Evolutionary conservation across 2,113 vertebrate species (phyloP).

Genomic region (Pedionomus torquatus): DNA sequence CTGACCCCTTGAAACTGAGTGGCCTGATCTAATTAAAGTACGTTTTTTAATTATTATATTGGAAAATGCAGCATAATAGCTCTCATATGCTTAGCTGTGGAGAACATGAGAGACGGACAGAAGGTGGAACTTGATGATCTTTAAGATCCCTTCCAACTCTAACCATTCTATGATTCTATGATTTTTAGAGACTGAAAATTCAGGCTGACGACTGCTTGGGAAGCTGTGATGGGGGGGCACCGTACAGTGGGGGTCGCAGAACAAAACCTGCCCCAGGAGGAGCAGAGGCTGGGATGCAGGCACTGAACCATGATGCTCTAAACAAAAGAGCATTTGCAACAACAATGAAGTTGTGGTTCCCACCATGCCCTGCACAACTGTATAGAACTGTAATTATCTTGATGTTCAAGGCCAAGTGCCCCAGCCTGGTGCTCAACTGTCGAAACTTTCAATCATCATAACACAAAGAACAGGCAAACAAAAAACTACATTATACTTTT

Average conservation of each 20-base stretch:
- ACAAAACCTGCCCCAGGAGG: background rate
- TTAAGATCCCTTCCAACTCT: no score
- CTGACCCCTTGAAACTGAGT: background rate
- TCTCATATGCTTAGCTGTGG: background rate
- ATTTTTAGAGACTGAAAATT: background rate
- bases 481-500: background rate
- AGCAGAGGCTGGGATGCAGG: background rate
- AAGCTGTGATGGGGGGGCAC: accelerated
- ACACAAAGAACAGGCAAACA: background rate
- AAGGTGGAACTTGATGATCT: no score
- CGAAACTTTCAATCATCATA: background rate
- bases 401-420: conserved; percentile 25
- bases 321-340: conserved; percentile 64
- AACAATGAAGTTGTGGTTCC: conserved; percentile 43
- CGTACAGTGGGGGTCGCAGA: background rate
- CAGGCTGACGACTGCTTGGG: accelerated
- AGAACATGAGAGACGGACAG: background rate
- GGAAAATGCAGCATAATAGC: background rate
- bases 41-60: background rate
- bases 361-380: conserved; percentile 3
- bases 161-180: no score
- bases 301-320: conserved; percentile 28
- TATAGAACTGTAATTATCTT: conserved; percentile 4
- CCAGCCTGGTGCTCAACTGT: conserved; percentile 39
- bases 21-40: background rate